A percentile compares a stretch with the other conserved stretches of the same genome.
These are phyloP conservation scores for Pardalotus punctatus DNA, from an alignment of 2,113 vertebrate species.

Conservation along the genomic window DNA sequence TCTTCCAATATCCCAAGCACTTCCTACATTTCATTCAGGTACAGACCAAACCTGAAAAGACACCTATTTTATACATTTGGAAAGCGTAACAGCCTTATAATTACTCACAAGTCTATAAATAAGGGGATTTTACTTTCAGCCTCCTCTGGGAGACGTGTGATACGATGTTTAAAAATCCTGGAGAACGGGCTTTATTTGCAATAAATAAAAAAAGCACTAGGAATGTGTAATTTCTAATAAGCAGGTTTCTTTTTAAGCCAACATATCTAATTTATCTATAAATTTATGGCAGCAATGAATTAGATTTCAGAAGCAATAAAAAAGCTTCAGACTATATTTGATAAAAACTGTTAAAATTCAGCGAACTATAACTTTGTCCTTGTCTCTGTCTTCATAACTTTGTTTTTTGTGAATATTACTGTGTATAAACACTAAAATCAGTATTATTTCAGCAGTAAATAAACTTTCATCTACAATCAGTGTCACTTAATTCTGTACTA, in stretches of 20 bases:
- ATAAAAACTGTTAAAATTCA: neutral
- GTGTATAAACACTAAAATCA: neutral
- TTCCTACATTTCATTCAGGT: neutral
- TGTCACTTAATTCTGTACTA: neutral
- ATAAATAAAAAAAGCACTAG: neutral
- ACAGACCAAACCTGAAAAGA: neutral
- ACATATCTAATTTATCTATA: neutral
- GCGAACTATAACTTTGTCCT: neutral
- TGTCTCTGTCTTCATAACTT: neutral
- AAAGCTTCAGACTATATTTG: constrained; percentile 1
- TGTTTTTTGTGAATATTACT: neutral
- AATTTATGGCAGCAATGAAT: neutral
- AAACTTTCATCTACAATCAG: neutral
- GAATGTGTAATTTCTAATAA: neutral
- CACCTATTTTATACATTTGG: neutral
- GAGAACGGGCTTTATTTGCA: neutral
- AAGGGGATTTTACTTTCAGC: neutral
- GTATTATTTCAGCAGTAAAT: neutral
- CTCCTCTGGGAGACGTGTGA: neutral
- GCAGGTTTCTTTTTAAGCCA: neutral
- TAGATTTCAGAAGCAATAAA: neutral
- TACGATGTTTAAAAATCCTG: neutral
- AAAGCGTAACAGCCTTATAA: neutral
- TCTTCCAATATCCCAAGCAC: neutral
- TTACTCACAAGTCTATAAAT: neutral